Evolutionary conservation across 2,113 vertebrate species (phyloP).

Genomic region (Nothocercus julius): DNA sequence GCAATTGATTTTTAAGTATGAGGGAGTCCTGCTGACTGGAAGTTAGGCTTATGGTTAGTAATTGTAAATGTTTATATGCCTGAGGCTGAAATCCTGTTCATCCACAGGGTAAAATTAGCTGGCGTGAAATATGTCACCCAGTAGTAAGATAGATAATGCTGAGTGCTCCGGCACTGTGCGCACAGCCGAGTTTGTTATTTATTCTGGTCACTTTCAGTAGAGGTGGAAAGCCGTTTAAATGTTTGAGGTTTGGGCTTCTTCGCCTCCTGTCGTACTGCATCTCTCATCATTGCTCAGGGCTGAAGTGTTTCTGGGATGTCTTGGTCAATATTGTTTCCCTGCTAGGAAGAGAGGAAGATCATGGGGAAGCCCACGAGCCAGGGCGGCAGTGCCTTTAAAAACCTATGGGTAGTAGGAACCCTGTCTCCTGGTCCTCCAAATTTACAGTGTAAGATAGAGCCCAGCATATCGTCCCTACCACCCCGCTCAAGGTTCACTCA

Average conservation of each 20-base stretch:
- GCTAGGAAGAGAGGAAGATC: not conserved
- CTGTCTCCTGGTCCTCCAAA: not conserved
- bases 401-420: not conserved
- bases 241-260: not conserved
- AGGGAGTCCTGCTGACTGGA: not conserved
- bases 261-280: not conserved
- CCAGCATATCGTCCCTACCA: not conserved
- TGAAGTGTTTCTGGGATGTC: not conserved
- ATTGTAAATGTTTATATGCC: not conserved
- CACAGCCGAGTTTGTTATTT: not conserved
- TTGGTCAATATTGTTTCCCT: not conserved
- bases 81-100: not conserved
- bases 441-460: not conserved
- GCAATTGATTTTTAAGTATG: not conserved
- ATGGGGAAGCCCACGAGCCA: not conserved
- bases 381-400: not conserved
- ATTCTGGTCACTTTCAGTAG: not conserved
- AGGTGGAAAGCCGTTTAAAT: not conserved
- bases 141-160: not conserved
- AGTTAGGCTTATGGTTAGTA: not conserved
- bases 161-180: not conserved
- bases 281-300: not conserved
- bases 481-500: accelerated
- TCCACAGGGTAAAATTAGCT: not conserved
- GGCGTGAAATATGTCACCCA: not conserved